Evolutionary conservation across 2,113 vertebrate species (phyloP).

Genomic region (Triplophysa dalaica): DNA sequence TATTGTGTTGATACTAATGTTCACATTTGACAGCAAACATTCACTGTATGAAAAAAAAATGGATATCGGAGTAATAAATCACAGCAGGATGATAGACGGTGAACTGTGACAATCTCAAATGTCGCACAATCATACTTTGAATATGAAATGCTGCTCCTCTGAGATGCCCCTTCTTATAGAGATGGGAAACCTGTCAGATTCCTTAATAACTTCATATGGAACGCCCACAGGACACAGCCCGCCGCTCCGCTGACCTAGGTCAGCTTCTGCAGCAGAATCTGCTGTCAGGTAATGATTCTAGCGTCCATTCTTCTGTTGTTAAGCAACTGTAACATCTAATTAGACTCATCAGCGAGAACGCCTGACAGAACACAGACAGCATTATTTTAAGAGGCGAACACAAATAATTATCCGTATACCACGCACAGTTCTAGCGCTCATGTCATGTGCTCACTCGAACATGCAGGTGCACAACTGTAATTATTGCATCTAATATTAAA

Average conservation of each 20-base stretch:
- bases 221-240: slow-evolving; percentile 43
- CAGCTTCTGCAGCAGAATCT: not conserved
- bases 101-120: slow-evolving; percentile 20
- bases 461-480: slow-evolving; percentile 47
- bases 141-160: not conserved
- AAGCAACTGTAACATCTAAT: slow-evolving; percentile 41
- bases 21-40: no score
- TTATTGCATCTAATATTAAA: slow-evolving; percentile 44
- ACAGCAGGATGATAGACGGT: slow-evolving; percentile 4
- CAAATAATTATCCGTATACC: slow-evolving; percentile 46
- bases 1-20: no score
- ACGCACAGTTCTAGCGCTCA: slow-evolving; percentile 17
- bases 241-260: slow-evolving; percentile 27
- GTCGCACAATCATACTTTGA: not conserved
- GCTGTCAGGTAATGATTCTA: slow-evolving; percentile 11
- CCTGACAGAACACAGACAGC: slow-evolving; percentile 25
- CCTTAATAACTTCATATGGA: not conserved
- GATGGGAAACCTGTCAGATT: not conserved
- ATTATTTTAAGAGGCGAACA: slow-evolving; percentile 38
- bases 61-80: not conserved
- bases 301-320: slow-evolving; percentile 2
- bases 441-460: slow-evolving; percentile 44
- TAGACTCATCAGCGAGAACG: slow-evolving; percentile 34
- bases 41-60: no score
- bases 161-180: not conserved